Base-by-base conservation (phyloP, 1,140 invertebrate genomes). In the Meloidogyne floridensis region DNA sequence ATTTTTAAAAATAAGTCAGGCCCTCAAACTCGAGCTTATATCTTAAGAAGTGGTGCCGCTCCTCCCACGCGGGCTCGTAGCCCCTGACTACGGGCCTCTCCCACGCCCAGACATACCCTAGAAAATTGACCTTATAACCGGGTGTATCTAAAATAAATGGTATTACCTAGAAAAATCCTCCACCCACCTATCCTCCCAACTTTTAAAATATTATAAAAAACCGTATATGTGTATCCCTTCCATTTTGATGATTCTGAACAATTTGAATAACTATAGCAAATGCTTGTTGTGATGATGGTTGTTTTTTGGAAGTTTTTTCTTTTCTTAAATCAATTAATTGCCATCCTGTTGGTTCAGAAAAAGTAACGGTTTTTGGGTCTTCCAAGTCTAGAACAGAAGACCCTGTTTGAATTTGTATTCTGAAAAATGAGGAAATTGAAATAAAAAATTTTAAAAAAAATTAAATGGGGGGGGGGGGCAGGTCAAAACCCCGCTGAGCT, bases 291-390 rank as follows among this genome's bases (percentile, higher is more conserved):
- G 53, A 73, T n/a, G 20, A 18, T 53, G 10, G 15, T 18, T 18
- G 10, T 65, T 6, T 65, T 65, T 13, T 13, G 13, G 11, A 80
- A 20, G 72, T 73, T 53, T 65, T 47, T 10, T 69, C 56, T 18
- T 72, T 43, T 54, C 85, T 83, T 42, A 86, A 59, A 42, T 86
- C 86, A 76, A 87, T 88, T 0, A 97, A 94, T 91, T 96, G 94
- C 97, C 97, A 99, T 75, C 97, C 96, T 89, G 93, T 94, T 15
- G 97, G 97, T 91, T 99, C 97, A 86, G 93, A 94, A 18, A 99
- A 91, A 89, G 98, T 96, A 84, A 97, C 93, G 65, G 98, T 93
- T 91, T 98, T 96, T n/a, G 98, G 92, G 92, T 98, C 97, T 91
- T 98, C 98, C 86, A 98, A 97, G 72, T 78, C 75, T 20, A 88